phyloP scores from a whole-genome alignment of 2,797 vertebrate species.

The Acomys russatus region DNA sequence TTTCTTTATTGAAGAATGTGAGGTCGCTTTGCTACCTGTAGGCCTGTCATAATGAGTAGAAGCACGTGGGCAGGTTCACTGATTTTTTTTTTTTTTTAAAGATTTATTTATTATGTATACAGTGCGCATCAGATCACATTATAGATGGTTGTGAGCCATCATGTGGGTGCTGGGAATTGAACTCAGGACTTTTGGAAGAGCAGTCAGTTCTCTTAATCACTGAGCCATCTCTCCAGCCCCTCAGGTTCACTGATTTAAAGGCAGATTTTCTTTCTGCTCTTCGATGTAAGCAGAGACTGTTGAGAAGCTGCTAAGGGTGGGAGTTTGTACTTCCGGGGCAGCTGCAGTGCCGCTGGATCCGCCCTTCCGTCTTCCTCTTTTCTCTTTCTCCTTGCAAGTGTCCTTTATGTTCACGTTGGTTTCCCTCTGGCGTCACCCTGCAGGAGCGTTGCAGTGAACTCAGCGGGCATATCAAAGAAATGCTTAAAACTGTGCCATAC shows the following conservation, averaged over 20 bases:
- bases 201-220: no score
- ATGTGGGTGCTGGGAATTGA: no score
- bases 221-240: no score
- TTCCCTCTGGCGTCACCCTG: slow-evolving; percentile 1
- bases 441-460: neutral
- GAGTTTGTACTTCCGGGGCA: neutral
- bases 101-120: no score
- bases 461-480: neutral
- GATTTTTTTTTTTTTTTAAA: neutral
- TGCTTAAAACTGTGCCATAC: slow-evolving; percentile 1
- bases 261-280: neutral
- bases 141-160: no score
- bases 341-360: no score
- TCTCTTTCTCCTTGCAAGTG: neutral
- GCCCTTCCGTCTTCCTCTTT: neutral
- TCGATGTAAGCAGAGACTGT: neutral
- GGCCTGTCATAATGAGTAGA: slow-evolving; percentile 44
- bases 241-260: slow-evolving; percentile 26
- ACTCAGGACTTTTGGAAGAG: no score
- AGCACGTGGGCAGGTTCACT: slow-evolving; percentile 41
- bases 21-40: neutral
- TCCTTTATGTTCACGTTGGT: neutral
- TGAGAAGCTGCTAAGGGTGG: neutral
- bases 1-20: slow-evolving; percentile 1
- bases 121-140: no score